Evolutionary conservation across 2,888 invertebrate genomes (phyloP).

Genomic region (Scaeva pyrastri): DNA sequence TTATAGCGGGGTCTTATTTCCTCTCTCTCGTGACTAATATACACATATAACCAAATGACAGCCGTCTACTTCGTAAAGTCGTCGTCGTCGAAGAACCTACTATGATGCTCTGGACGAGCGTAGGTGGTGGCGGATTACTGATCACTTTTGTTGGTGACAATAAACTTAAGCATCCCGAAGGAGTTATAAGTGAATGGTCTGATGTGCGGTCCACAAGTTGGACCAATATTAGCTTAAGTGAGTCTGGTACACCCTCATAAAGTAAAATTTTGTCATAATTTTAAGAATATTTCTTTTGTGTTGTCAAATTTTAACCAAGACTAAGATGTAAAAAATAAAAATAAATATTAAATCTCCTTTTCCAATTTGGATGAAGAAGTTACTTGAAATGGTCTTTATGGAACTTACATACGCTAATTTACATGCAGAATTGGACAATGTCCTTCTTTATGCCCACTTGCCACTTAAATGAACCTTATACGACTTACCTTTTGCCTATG

Average conservation of each 20-base stretch:
- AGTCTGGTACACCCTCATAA: conserved; percentile 60
- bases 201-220: conserved; percentile 16
- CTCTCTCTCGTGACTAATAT: conserved; percentile 80
- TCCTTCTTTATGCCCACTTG: conserved; percentile 33
- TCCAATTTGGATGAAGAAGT: conserved; percentile 39
- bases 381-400: conserved; percentile 17
- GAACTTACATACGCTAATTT: conserved; percentile 18
- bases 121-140: conserved; percentile 78
- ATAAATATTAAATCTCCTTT: conserved; percentile 39
- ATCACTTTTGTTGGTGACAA: conserved; percentile 74
- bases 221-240: conserved; percentile 7
- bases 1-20: neutral
- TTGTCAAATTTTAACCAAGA: neutral
- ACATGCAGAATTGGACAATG: conserved; percentile 60
- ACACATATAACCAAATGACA: conserved; percentile 83
- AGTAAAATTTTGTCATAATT: conserved; percentile 36
- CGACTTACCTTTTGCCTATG: too few species aligned
- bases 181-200: conserved; percentile 45
- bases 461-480: too few species aligned
- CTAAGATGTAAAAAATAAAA: conserved; percentile 22
- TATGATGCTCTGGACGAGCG: too few species aligned
- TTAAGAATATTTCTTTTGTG: neutral
- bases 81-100: too few species aligned
- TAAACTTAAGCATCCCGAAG: conserved; percentile 73
- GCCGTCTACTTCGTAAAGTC: conserved; percentile 79